Percentiles rank a stretch among this genome's conserved stretches.
These are phyloP conservation scores for Dolichallabes microphthalmus DNA, from an alignment of 2,113 vertebrate species.

Conservation along the genomic window DNA sequence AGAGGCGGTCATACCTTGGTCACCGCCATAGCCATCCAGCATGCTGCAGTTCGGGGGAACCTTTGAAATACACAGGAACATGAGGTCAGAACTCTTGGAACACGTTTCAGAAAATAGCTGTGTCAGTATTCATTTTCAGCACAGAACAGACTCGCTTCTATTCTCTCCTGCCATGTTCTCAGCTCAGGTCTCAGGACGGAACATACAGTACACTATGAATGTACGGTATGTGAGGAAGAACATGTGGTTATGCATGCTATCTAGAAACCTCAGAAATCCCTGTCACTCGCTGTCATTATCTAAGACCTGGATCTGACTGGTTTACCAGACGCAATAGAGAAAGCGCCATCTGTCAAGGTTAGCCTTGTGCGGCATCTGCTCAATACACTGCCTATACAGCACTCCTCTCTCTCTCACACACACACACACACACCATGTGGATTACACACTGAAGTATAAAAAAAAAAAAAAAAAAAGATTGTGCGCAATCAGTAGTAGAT, in stretches of 20 bases:
- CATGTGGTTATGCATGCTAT: neutral
- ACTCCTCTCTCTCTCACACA: neutral
- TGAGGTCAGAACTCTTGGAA: neutral
- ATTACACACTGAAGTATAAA: constrained; percentile 35
- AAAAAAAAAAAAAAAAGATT: constrained; percentile 49
- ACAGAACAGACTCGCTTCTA: neutral
- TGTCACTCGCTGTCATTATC: constrained; percentile 1
- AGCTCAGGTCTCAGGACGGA: neutral
- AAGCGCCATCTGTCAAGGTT: neutral
- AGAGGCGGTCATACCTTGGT: constrained; percentile 84
- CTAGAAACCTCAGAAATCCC: neutral
- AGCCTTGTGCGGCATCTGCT: neutral
- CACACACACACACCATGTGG: neutral
- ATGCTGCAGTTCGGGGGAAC: constrained; percentile 82
- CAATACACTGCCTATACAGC: neutral
- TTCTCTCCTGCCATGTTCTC: neutral
- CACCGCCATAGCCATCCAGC: constrained; percentile 88
- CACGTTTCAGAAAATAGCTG: neutral
- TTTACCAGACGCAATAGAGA: neutral
- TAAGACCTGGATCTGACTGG: neutral
- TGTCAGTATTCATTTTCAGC: neutral
- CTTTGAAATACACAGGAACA: constrained; percentile 63
- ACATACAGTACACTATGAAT: neutral
- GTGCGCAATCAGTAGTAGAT: constrained; percentile 28
- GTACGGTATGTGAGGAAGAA: neutral